Conservation (phyloP, 1,140 invertebrate genomes). For the Bombus terrestris region DNA sequence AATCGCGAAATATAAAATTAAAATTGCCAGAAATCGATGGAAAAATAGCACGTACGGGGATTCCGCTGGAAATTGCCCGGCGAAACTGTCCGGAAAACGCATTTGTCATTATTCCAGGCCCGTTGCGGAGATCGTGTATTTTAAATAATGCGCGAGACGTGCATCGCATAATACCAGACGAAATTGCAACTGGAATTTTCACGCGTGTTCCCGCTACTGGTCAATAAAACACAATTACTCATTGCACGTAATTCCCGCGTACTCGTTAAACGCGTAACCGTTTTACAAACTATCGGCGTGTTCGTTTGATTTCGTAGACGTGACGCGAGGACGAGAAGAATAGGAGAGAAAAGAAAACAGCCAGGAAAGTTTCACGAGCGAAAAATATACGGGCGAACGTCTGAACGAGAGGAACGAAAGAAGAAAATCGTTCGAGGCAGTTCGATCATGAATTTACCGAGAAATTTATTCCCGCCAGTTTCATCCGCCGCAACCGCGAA, state of each 20-base stretch:
- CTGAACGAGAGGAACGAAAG: neutral
- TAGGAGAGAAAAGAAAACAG: neutral
- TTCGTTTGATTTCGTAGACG: neutral
- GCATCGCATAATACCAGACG: conserved; percentile 53
- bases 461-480: conserved; percentile 56
- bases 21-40: conserved; percentile 14
- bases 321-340: too few species aligned
- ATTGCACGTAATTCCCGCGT: conserved; percentile 54
- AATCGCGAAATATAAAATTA: conserved; percentile 22
- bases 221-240: conserved; percentile 70
- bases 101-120: conserved; percentile 65
- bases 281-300: neutral
- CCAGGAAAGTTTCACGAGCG: neutral
- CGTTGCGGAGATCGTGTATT: conserved; percentile 56
- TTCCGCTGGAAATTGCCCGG: conserved; percentile 27
- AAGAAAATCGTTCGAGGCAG: conserved; percentile 41
- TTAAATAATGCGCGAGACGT: conserved; percentile 70
- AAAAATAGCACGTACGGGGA: conserved; percentile 34
- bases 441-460: conserved; percentile 55
- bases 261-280: neutral
- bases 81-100: conserved; percentile 61
- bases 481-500: conserved; percentile 7
- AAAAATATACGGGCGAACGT: neutral
- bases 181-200: conserved; percentile 72
- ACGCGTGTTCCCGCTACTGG: conserved; percentile 49